Percentiles rank a stretch among this genome's conserved stretches.
phyloP scores from a whole-genome alignment of 2,797 vertebrate species.

The Poecile montanus region DNA sequence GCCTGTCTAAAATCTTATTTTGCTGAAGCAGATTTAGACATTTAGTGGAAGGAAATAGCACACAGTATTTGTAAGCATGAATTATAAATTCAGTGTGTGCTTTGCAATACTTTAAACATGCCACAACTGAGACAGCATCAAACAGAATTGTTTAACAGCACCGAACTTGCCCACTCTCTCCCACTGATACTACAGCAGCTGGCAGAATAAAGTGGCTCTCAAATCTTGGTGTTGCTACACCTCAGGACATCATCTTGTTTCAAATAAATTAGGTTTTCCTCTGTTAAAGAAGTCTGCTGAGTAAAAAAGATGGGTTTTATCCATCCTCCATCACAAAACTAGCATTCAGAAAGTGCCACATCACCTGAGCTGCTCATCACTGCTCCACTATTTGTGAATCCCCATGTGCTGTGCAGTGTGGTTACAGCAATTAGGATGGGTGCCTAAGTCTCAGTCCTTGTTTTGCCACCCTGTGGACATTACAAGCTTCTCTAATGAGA shows the following conservation, averaged over 20 bases:
- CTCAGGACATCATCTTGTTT: not conserved
- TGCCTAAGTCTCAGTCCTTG: not conserved
- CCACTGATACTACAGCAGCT: not conserved
- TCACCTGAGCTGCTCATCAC: not conserved
- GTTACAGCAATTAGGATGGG: not conserved
- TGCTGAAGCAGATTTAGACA: not conserved
- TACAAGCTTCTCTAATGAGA: not conserved
- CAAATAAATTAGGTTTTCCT: not conserved
- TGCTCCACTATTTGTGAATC: not conserved
- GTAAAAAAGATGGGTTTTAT: not conserved
- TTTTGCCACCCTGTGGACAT: not conserved
- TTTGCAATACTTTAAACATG: not conserved
- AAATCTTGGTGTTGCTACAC: not conserved
- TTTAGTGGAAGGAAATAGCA: not conserved
- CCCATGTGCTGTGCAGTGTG: fast-evolving
- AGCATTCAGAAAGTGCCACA: not conserved
- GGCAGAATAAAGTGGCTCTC: not conserved
- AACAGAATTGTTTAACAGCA: not conserved
- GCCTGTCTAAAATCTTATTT: not conserved
- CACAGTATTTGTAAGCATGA: not conserved
- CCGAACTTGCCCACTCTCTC: not conserved
- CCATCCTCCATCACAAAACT: not conserved
- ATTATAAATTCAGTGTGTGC: not conserved
- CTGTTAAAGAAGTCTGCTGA: not conserved
- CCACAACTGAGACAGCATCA: not conserved